Conservation (phyloP, 2,888 invertebrate species). For the Beris chalybata region DNA sequence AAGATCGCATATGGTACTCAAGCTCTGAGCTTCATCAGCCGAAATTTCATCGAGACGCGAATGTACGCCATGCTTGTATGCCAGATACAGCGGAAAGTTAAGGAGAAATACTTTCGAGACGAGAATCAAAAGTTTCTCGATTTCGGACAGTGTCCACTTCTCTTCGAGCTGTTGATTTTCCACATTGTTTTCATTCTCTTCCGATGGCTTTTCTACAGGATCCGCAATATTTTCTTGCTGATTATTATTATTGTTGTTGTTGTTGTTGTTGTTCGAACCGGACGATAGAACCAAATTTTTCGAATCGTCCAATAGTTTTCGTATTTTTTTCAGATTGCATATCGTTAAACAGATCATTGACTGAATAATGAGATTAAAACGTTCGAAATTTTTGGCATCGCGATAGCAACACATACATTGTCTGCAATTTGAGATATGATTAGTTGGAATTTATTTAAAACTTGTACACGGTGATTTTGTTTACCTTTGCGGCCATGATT, state of each 20-base stretch:
- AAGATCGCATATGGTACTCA: constrained; percentile 74
- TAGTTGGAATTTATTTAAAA: not conserved
- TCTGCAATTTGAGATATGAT: constrained; percentile 59
- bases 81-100: constrained; percentile 86
- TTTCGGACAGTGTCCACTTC: constrained; percentile 77
- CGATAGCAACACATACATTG: constrained; percentile 96
- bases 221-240: constrained; percentile 38
- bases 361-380: constrained; percentile 86
- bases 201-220: not conserved
- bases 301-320: constrained; percentile 59
- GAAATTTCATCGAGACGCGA: constrained; percentile 80
- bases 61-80: constrained; percentile 82
- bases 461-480: constrained; percentile 35
- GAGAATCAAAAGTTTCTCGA: constrained; percentile 84
- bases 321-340: constrained; percentile 76
- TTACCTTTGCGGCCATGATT: constrained; percentile 88
- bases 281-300: constrained; percentile 49
- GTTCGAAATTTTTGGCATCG: constrained; percentile 88
- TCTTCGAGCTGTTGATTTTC: constrained; percentile 55
- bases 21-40: constrained; percentile 72
- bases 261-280: constrained; percentile 28
- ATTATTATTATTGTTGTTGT: constrained; percentile 33
- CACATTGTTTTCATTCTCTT: constrained; percentile 34
- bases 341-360: constrained; percentile 82
- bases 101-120: constrained; percentile 86